These are phyloP conservation scores for Periophthalmodon schlosseri DNA, from an alignment of 2,113 vertebrate species.

Conservation along the genomic window DNA sequence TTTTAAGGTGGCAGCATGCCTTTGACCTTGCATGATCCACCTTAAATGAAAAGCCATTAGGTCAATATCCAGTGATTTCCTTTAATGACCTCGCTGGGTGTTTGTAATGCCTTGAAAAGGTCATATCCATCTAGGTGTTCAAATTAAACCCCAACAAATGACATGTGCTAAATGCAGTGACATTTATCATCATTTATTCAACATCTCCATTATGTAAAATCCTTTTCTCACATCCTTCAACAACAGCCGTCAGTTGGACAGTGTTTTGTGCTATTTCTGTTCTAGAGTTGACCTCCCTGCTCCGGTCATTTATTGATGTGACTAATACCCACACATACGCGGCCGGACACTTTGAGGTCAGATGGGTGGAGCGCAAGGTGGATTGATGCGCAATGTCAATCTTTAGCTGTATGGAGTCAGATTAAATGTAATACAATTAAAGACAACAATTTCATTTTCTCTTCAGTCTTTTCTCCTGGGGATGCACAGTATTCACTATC, in stretches of 20 bases:
- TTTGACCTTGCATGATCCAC: slow-evolving; percentile 15
- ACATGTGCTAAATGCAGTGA: slow-evolving; percentile 37
- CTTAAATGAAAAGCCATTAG: slow-evolving; percentile 29
- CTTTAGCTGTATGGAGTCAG: background rate
- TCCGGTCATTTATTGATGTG: slow-evolving; percentile 8
- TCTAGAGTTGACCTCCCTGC: slow-evolving; percentile 1
- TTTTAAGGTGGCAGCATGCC: background rate
- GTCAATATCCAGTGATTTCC: slow-evolving; percentile 53
- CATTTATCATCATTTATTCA: slow-evolving; percentile 47
- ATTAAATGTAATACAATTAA: slow-evolving; percentile 7
- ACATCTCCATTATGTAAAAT: background rate
- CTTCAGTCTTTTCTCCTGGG: background rate
- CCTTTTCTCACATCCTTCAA: background rate
- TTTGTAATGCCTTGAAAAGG: slow-evolving; percentile 68
- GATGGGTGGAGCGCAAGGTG: background rate
- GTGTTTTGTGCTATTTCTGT: background rate
- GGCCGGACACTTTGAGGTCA: background rate
- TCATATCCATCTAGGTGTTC: slow-evolving; percentile 48
- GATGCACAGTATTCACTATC: background rate
- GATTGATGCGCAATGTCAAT: background rate
- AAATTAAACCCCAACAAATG: slow-evolving; percentile 57
- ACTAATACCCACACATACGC: background rate
- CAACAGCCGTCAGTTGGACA: background rate
- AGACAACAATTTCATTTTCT: background rate
- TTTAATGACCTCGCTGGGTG: slow-evolving; percentile 61